A percentile compares a stretch with the other conserved stretches of the same genome.
Evolutionary conservation across 2,113 vertebrate genomes (phyloP).

Genomic region (Anas platyrhynchos): DNA sequence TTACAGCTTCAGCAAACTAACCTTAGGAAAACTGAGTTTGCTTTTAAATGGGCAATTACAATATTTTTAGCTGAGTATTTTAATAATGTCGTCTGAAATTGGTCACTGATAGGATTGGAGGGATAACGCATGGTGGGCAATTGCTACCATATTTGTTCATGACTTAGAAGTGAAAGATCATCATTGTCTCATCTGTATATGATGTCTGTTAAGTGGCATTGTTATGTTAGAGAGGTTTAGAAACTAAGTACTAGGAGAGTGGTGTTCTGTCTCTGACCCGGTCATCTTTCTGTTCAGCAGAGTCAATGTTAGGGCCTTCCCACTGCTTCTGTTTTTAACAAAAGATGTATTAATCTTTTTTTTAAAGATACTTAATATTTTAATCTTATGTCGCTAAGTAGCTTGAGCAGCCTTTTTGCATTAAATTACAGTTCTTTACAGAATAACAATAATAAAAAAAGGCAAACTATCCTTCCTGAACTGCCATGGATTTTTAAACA

Average conservation of each 20-base stretch:
- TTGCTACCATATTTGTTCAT: not conserved
- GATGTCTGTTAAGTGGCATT: not conserved
- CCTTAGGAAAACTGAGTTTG: constrained; percentile 4
- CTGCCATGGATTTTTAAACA: constrained; percentile 42
- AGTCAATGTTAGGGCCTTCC: not conserved
- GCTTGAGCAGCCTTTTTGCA: not conserved
- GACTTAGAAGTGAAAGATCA: not conserved
- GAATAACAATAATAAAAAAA: not conserved
- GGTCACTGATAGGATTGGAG: not conserved
- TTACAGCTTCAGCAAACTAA: not conserved
- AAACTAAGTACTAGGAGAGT: not conserved
- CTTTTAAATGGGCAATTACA: not conserved
- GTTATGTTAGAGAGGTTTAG: not conserved
- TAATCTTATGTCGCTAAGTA: not conserved
- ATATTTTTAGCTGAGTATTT: constrained; percentile 9
- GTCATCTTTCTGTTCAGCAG: not conserved
- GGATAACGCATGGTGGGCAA: not conserved
- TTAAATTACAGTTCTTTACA: not conserved
- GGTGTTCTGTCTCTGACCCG: not conserved
- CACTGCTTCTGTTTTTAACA: not conserved
- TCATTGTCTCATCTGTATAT: not conserved
- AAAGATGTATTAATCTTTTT: not conserved
- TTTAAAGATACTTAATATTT: not conserved
- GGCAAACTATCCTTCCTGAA: not conserved
- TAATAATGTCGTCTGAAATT: not conserved